phyloP scores from a whole-genome alignment of 1,140 invertebrate genomes.

The Lasioglossum baleicum region DNA sequence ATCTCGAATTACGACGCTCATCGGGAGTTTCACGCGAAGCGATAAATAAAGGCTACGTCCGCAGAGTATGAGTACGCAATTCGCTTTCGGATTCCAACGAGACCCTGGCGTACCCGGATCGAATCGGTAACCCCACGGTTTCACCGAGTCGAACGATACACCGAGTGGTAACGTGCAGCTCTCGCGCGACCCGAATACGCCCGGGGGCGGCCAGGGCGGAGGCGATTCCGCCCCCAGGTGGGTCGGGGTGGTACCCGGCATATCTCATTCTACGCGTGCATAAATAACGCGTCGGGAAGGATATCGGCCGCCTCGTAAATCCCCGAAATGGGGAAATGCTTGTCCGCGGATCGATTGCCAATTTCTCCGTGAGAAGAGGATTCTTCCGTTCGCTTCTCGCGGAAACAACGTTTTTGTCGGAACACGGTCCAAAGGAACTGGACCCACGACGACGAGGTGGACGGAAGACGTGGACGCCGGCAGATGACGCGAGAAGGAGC shows the following conservation, averaged over 20 bases:
- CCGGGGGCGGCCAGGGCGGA: constrained; percentile 77
- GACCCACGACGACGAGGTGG: not conserved
- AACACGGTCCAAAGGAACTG: not conserved
- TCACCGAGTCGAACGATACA: constrained; percentile 26
- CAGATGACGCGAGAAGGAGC: constrained; percentile 60
- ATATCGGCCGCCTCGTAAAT: constrained; percentile 42
- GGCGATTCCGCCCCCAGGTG: constrained; percentile 79
- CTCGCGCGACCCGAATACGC: constrained; percentile 73
- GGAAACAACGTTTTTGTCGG: not conserved
- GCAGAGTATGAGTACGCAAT: too few relatives aligned
- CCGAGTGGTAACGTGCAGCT: constrained; percentile 24
- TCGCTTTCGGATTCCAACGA: too few relatives aligned
- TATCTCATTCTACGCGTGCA: constrained; percentile 70
- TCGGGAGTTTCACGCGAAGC: too few relatives aligned
- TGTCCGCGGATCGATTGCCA: not conserved
- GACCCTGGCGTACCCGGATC: too few relatives aligned
- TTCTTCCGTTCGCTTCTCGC: too few relatives aligned
- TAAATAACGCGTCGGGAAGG: constrained; percentile 62
- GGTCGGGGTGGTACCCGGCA: constrained; percentile 75
- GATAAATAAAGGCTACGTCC: too few relatives aligned
- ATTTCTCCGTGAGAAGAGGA: not conserved
- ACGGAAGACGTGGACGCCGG: not conserved
- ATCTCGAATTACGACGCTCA: too few relatives aligned
- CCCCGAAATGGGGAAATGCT: constrained; percentile 16
- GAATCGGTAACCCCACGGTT: too few relatives aligned